Base-by-base conservation (phyloP, 2,797 vertebrate genomes). In the Hoplostethus atlanticus region DNA sequence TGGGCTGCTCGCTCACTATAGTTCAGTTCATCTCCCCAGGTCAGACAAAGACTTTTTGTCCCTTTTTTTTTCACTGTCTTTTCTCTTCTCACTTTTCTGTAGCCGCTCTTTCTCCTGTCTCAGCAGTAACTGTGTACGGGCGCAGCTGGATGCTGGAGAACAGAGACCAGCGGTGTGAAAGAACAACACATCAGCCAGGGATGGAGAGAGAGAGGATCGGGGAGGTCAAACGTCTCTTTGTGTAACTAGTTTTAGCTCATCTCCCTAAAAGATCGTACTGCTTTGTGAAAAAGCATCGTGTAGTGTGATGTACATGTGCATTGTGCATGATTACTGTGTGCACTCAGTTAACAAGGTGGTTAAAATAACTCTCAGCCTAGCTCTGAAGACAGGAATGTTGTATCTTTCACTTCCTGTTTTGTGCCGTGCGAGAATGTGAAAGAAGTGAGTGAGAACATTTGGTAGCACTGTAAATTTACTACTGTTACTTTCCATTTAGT, bases 71-170 rank as follows among this genome's bases (percentile, higher is more conserved):
- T 11, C 11, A 16, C 61, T 6, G 15, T 31, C 16, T 6, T 34
- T 12, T 36, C 55, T 57, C 30, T 13, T n/a, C 13, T 34, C 13
- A 13, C 15, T 6, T 8, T 9, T 16, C 9, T n/a, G 16, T 10
- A 28, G 28, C 28, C 28, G 21, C 51, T 25, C 25, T 25, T 52
- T 21, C 25, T 12, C 2, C 57, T 63, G 54, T 71, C 58, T 63
- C 21, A 53, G 17, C 25, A n/a, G 76, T 73, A 76, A 68, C 58
- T 70, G 74, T 65, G 55, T 58, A 63, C 69, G 63, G 46, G 53
- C 67, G 40, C 78, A 69, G 70, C 64, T 64, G 61, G 59, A 28
- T 46, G 42, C 7, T 21, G 5, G 71, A 64, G 47, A 78, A 44
- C 34, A 51, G 50, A 63, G 42, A 50, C 59, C 58, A 9, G 17